phyloP scores from a whole-genome alignment of 2,797 vertebrate genomes.

The Percopsis omiscomaycus region DNA sequence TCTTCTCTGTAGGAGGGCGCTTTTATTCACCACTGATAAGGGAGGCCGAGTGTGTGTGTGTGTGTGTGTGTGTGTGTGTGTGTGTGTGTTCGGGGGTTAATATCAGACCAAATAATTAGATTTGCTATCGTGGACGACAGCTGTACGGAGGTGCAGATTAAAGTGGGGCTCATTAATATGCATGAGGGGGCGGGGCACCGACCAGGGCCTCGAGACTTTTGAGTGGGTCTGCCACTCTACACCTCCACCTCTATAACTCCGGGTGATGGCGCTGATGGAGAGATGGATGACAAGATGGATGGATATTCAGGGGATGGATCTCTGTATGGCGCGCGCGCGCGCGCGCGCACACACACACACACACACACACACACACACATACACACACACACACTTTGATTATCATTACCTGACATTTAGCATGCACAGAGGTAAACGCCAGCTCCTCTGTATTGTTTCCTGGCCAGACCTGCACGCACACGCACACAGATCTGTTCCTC shows the following conservation, averaged over 20 bases:
- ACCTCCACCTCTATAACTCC: conserved; percentile 71
- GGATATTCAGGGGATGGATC: not conserved
- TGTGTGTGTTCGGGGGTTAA: conserved; percentile 78
- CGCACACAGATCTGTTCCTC: too few relatives aligned
- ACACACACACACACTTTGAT: too few relatives aligned
- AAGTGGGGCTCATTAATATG: conserved; percentile 89
- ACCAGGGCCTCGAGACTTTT: conserved; percentile 69
- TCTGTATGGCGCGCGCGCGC: too few relatives aligned
- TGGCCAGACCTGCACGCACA: too few relatives aligned
- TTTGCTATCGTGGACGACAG: conserved; percentile 91
- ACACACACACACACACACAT: too few relatives aligned
- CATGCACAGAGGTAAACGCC: too few relatives aligned
- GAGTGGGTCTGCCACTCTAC: conserved; percentile 23
- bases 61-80: conserved; percentile 47
- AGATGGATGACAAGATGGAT: conserved; percentile 9
- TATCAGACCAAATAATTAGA: conserved; percentile 99
- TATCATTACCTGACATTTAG: too few relatives aligned
- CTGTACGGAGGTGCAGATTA: conserved; percentile 95
- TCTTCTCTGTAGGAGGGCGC: conserved; percentile 68
- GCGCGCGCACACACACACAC: too few relatives aligned
- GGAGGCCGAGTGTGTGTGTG: conserved; percentile 21
- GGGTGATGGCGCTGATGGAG: conserved; percentile 53
- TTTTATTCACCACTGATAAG: conserved; percentile 51
- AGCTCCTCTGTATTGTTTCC: too few relatives aligned
- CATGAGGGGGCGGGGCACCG: conserved; percentile 81